Percentiles rank a stretch among this genome's conserved stretches.
Evolutionary conservation across 2,888 invertebrate genomes (phyloP).

Genomic region (Epistrophe eligans): DNA sequence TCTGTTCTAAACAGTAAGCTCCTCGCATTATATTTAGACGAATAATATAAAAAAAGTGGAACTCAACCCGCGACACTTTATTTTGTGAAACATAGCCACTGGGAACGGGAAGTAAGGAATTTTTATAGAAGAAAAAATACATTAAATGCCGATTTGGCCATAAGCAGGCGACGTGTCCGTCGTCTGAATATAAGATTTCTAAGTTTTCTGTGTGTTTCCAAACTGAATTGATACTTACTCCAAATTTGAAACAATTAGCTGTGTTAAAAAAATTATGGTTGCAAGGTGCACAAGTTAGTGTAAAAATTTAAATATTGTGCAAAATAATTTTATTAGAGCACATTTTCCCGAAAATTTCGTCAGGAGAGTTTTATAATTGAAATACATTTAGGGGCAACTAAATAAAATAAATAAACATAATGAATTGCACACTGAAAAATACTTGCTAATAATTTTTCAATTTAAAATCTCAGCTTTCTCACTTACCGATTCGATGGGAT

Average conservation of each 20-base stretch:
- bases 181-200: not conserved
- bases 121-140: constrained; percentile 31
- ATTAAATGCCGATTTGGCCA: constrained; percentile 50
- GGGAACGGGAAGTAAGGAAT: constrained; percentile 53
- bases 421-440: constrained; percentile 1
- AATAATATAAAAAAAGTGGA: constrained; percentile 47
- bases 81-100: constrained; percentile 54
- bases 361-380: constrained; percentile 11
- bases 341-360: constrained; percentile 49
- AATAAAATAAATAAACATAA: constrained; percentile 7
- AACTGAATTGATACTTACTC: constrained; percentile 3
- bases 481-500: constrained; percentile 87
- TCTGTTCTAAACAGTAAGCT: constrained; percentile 14
- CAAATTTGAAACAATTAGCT: constrained; percentile 40
- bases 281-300: constrained; percentile 36
- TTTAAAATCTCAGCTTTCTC: constrained; percentile 77
- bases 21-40: constrained; percentile 67
- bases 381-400: constrained; percentile 11
- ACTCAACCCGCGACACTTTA: constrained; percentile 56
- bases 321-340: constrained; percentile 53
- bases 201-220: constrained; percentile 21
- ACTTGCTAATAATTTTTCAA: constrained; percentile 21
- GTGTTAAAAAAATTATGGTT: not conserved
- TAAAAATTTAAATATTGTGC: constrained; percentile 42
- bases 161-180: constrained; percentile 65